A percentile compares a stretch with the other conserved stretches of the same genome.
Evolutionary conservation across 2,888 invertebrate genomes (phyloP).

Genomic region (Diabrotica balteata): DNA sequence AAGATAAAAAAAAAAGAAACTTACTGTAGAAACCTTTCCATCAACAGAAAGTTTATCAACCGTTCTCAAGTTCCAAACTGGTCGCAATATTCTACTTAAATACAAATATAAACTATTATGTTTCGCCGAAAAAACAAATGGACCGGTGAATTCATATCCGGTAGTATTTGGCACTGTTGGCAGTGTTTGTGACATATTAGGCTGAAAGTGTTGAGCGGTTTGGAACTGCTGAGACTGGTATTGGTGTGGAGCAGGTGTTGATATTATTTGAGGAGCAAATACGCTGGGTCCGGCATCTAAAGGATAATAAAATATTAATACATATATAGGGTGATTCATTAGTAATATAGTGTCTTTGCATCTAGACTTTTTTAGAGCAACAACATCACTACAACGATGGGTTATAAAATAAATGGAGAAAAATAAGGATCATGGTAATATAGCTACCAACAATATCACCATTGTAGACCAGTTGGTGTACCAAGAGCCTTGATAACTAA

Average conservation of each 20-base stretch:
- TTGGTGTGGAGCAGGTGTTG: constrained; percentile 53
- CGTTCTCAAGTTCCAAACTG: constrained; percentile 86
- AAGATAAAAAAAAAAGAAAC: constrained; percentile 41
- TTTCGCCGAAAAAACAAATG: constrained; percentile 72
- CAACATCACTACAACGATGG: too few relatives aligned
- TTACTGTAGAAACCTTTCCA: constrained; percentile 67
- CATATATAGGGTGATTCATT: too few relatives aligned
- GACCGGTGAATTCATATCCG: constrained; percentile 43
- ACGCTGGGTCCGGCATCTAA: constrained; percentile 44
- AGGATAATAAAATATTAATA: background rate
- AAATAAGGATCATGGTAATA: constrained; percentile 10
- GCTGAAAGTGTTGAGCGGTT: constrained; percentile 23
- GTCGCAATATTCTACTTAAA: constrained; percentile 84
- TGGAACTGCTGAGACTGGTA: constrained; percentile 40
- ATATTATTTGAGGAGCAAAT: constrained; percentile 57
- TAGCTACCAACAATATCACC: background rate
- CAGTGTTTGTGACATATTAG: constrained; percentile 36
- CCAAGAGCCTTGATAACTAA: too few relatives aligned
- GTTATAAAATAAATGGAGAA: background rate
- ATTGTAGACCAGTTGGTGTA: too few relatives aligned
- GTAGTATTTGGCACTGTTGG: constrained; percentile 35
- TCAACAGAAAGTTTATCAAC: constrained; percentile 67
- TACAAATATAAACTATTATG: constrained; percentile 95
- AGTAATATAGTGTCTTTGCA: too few relatives aligned
- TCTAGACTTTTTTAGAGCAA: too few relatives aligned